Evolutionary conservation across 2,113 vertebrate genomes (phyloP), one percentile per base, ranked within the genome.

Genomic region (Plectropomus leopardus): DNA sequence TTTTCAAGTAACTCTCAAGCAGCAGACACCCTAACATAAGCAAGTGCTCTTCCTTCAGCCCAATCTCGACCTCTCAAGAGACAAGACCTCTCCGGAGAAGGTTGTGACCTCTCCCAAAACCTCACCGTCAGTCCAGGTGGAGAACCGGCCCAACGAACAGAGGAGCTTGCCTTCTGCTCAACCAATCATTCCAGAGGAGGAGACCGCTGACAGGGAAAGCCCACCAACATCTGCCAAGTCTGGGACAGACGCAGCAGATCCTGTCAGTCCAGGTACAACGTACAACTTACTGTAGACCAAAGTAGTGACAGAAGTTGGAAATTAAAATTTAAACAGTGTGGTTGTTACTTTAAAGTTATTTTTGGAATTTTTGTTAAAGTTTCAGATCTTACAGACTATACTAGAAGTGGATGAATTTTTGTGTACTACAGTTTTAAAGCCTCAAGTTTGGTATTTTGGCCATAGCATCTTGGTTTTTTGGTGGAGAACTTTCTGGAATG

Each of bases 141-240:
- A 55, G 87, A 91, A 28, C 61, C 57, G 45, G 24, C 36, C 36
- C 81, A 80, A 19, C 60, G 89, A 86, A 8, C 91, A 78, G 68
- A 89, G 72, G 75, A 69, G 45, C 48, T 69, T 55, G 17, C 72
- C 90, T 82, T 76, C 77, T 5, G 57, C 60, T 76, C 80, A 82
- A 64, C 65, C 80, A 16, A 23, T 92, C 70, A 47, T 50, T 74
- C 68, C 89, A 73, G 92, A 92, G 64, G 88, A 89, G 24, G 86
- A 21, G 2, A 60, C 5, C 30, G 21, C 32, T 0, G 85, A 72
- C 11, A 60, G 60, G 54, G 57, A 32, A 30, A 86, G 79, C 54
- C 87, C 77, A 4, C 28, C 72, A 1, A 34, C 15, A 0, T 68
- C 82, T 60, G 76, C 57, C 59, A 58, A 58, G 24, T 51, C 48